Evolutionary conservation across 2,888 invertebrate species (phyloP), one percentile per base, ranked within the genome.

Genomic region (Drosophila histrio): DNA sequence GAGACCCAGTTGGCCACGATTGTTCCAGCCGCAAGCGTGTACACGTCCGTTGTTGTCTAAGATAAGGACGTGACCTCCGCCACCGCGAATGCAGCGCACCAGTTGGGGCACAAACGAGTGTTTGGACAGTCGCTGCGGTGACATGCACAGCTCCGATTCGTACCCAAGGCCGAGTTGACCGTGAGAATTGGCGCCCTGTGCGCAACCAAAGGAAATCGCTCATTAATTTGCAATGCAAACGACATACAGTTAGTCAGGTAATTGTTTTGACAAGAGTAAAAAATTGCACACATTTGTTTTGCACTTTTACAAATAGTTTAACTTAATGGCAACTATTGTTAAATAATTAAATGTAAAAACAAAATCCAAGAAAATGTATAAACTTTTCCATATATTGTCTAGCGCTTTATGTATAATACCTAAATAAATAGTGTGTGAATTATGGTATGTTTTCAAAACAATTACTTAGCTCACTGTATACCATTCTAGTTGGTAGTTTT

Each of bases 111-210:
- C 74, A 72, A 91, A 91, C 8, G 92, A 89, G 49, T 67, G 70
- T 62, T 83, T 90, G 53, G 72, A 30, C 22, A 92, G 73, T 64
- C 91, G 91, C 46, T 92, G 92, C 36, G 95, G 96, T 74, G 92
- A 91, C 76, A 93, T 91, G 71, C 94, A 93, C 92, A 95, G 94
- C 89, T 96, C 96, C 76, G 93, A 94, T 75, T 93, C 93, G 66
- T 92, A 89, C 66, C 95, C 95, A 86, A 95, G 93, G 70, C 96
- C 96, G 68, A 97, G 92, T 91, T 97, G 96, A 49, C 96, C 96
- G 89, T 96, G 95, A 70, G 96, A 96, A 92, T 97, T 97, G 61
- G 96, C 96, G 87, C 96, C 96, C 96, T 96, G 90, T 70, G 92
- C 65, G 70, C 50, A 66, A 59, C 32, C 63, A 67, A 77, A 72